A percentile compares a stretch with the other conserved stretches of the same genome.
phyloP scores from a whole-genome alignment of 2,113 vertebrate species.

The Vireo altiloquus region DNA sequence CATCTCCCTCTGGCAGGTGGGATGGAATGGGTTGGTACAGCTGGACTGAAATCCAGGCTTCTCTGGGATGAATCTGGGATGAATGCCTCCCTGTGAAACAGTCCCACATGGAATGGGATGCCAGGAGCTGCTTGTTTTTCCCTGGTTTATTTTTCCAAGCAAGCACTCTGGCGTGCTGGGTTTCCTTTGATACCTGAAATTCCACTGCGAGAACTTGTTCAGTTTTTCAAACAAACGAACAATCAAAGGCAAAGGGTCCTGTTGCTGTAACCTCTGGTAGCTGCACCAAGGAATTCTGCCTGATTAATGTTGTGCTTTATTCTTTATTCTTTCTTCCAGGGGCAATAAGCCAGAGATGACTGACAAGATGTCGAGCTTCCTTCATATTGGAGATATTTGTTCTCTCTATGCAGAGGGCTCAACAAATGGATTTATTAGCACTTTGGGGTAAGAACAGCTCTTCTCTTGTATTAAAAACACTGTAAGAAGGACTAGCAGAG shows the following conservation, averaged over 20 bases:
- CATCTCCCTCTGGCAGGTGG: neutral
- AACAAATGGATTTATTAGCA: slow-evolving; percentile 98
- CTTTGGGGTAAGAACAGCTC: slow-evolving; percentile 85
- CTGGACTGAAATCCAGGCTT: neutral
- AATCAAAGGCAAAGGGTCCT: neutral
- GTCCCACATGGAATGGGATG: neutral
- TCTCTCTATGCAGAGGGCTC: slow-evolving; percentile 98
- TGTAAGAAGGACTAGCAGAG: neutral
- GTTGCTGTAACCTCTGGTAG: neutral
- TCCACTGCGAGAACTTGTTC: neutral
- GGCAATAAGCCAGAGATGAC: slow-evolving; percentile 83
- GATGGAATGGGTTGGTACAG: rapidly evolving
- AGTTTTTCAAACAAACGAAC: neutral
- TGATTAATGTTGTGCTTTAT: slow-evolving; percentile 1
- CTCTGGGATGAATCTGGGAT: neutral
- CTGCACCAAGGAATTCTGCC: neutral
- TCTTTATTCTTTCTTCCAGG: slow-evolving; percentile 59
- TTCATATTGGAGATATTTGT: slow-evolving; percentile 98
- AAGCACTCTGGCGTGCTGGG: neutral
- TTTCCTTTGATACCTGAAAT: slow-evolving; percentile 5
- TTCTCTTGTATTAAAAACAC: slow-evolving; percentile 12
- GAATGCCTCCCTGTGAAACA: neutral
- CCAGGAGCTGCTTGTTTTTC: neutral
- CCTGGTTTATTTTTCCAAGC: neutral
- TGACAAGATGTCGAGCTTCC: slow-evolving; percentile 99